A percentile compares a stretch with the other conserved stretches of the same genome.
Conservation (phyloP, 37 sponge, comb jelly and placozoan species). For the Chondrilla cf. caribensis region DNA sequence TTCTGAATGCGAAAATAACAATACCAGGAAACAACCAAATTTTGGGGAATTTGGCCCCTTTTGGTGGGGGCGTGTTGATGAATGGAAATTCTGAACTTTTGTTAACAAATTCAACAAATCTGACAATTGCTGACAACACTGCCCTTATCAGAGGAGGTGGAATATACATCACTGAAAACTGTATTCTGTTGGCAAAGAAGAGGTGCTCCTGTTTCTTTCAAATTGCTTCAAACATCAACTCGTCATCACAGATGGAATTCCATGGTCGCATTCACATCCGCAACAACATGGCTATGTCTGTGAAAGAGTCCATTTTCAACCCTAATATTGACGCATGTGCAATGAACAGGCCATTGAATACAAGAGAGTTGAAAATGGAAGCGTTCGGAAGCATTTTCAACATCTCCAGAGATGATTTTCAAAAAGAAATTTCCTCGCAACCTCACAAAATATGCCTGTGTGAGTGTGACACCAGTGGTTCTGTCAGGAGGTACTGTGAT, state of each 20-base stretch:
- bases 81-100: neutral
- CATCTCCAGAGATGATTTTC: neutral
- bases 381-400: neutral
- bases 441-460: constrained; percentile 1
- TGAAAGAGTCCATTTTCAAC: neutral
- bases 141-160: neutral
- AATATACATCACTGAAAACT: neutral
- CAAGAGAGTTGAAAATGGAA: neutral
- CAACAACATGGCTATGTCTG: too few relatives aligned
- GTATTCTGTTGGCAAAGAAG: neutral
- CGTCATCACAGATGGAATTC: neutral
- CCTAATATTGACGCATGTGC: neutral
- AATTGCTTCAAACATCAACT: neutral
- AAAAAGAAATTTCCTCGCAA: neutral
- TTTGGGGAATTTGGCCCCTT: neutral
- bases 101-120: neutral
- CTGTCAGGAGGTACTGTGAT: neutral
- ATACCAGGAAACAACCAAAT: neutral
- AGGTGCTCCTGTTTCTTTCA: neutral
- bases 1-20: neutral
- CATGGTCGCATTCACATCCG: neutral
- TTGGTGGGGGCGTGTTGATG: constrained; percentile 3
- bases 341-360: neutral
- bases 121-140: neutral
- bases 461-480: neutral